A percentile compares a stretch with the other conserved stretches of the same genome.
Evolutionary conservation across 2,797 vertebrate species (phyloP).

Genomic region (Okamejei kenojei): DNA sequence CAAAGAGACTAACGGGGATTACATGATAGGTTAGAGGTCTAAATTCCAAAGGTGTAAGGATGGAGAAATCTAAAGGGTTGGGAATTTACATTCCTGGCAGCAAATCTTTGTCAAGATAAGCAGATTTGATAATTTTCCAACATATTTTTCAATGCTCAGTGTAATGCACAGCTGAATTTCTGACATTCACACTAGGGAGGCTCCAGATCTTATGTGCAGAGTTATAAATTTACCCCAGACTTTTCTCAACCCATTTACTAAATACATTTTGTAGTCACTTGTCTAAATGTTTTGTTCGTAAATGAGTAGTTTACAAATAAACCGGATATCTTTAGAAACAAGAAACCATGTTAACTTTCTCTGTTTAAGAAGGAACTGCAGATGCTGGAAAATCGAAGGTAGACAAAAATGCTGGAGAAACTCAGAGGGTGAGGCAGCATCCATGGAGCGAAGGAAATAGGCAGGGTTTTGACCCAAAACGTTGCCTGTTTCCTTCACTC

Average conservation of each 20-base stretch:
- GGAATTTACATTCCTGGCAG: not conserved
- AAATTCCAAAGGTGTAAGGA: not conserved
- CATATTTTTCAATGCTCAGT: not conserved
- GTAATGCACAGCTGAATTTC: not conserved
- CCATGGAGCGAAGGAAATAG: no score
- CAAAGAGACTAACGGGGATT: not conserved
- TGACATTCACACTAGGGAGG: not conserved
- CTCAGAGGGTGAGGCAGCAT: no score
- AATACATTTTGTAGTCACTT: not conserved
- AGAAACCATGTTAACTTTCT: not conserved
- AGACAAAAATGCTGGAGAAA: no score
- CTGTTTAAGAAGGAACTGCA: not conserved
- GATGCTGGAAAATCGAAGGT: no score
- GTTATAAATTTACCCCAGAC: not conserved
- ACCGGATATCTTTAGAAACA: no score
- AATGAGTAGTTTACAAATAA: not conserved
- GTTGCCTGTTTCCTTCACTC: no score
- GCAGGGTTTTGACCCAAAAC: no score
- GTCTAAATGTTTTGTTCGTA: not conserved
- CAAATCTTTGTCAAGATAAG: not conserved
- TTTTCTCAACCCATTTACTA: not conserved
- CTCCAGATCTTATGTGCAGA: not conserved
- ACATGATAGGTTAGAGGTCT: not conserved
- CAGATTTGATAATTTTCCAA: not conserved
- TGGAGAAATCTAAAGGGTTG: not conserved